Evolutionary conservation across 2,797 vertebrate genomes (phyloP), one percentile per base, ranked within the genome.

Genomic region (Cyprinella venusta): DNA sequence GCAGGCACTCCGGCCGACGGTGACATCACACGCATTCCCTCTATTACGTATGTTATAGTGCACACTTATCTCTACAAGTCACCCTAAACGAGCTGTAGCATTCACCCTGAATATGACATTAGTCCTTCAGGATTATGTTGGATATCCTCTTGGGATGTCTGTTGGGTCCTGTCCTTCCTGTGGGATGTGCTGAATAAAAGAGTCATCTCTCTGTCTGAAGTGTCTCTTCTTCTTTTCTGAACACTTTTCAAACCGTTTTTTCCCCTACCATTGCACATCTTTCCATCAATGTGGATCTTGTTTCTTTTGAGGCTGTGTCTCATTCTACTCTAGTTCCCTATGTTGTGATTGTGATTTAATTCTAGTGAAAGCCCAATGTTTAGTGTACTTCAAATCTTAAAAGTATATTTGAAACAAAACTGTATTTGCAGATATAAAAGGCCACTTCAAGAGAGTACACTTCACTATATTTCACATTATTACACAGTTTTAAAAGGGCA

Each of bases 201-300:
- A 71, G 26, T 33, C 38, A 3, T 63, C 26, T 48, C 13, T 72
- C 26, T 72, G 10, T 75, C 56, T 63, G 26, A 71, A 33, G 40
- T 71, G 67, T n/a, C 54, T 48, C 69, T 36, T 48, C 36, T 33
- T 59, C 52, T 48, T 30, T 85, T 45, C 40, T 40, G 19, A 76
- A 80, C 19, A 50, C 76, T 89, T 88, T 86, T 81, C 59, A 61
- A 84, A 40, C 65, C 72, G 21, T 69, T 79, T 16, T 84, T 56
- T 13, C 18, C 13, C 26, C 68, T 50, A 63, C 56, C 63, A 65
- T 64, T 26, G 10, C 56, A 80, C 75, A 68, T 77, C 83, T 85
- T 78, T 85, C 19, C 69, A 84, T 86, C 72, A 85, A 81, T 81
- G 80, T 80, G 81, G 75, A 67, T 89, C 84, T 86, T 38, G 77